Evolutionary conservation across 1,140 invertebrate species (phyloP).

Genomic region (Heliothis virescens): DNA sequence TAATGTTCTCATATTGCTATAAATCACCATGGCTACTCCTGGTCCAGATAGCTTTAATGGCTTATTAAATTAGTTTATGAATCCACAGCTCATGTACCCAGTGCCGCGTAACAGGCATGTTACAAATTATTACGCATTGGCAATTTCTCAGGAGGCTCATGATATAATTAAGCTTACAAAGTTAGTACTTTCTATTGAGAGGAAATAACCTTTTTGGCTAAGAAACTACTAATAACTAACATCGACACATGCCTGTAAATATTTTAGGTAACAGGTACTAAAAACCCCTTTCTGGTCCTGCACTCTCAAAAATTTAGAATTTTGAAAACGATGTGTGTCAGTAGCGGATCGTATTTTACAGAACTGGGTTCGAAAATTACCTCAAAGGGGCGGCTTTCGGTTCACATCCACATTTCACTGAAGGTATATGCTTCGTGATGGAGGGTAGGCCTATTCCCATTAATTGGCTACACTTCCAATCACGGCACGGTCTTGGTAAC

Average conservation of each 20-base stretch:
- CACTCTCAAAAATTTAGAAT: too few relatives aligned
- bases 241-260: too few relatives aligned
- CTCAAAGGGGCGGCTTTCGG: slow-evolving; percentile 12
- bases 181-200: background rate
- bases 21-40: slow-evolving; percentile 82
- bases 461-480: slow-evolving; percentile 29
- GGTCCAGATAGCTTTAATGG: slow-evolving; percentile 85
- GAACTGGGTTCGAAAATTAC: background rate
- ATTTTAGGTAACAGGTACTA: too few relatives aligned
- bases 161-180: background rate
- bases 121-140: slow-evolving; percentile 37
- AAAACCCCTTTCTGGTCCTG: too few relatives aligned
- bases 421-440: slow-evolving; percentile 14
- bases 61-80: slow-evolving; percentile 84
- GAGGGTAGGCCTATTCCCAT: slow-evolving; percentile 19
- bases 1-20: slow-evolving; percentile 85
- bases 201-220: too few relatives aligned
- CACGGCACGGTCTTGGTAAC: slow-evolving; percentile 20
- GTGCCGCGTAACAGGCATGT: background rate
- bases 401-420: slow-evolving; percentile 17
- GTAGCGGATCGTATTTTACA: background rate
- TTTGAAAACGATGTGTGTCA: too few relatives aligned
- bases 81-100: slow-evolving; percentile 41
- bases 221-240: too few relatives aligned
- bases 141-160: slow-evolving; percentile 8